Evolutionary conservation across 2,113 vertebrate genomes (phyloP), one percentile per base, ranked within the genome.

Genomic region (Garra rufa): DNA sequence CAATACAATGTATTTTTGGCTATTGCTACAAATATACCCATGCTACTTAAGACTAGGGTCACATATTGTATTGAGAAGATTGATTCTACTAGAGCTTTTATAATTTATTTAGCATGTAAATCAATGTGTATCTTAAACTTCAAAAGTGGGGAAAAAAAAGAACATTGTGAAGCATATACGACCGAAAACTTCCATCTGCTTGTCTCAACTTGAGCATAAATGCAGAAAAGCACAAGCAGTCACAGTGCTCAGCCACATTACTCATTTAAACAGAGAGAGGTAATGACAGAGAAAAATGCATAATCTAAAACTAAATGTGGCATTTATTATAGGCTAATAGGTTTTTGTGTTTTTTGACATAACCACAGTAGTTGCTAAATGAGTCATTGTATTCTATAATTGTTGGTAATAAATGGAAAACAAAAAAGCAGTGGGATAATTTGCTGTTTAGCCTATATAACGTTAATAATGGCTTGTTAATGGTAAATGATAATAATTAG

Each of bases 321-420:
- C 69, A 73, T 73, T 73, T 73, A 73, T 73, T 73, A 44, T 3
- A 73, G 69, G 41, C 69, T 73, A 73, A 73, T 44, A 73, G 69
- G 69, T 14, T 71, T 71, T 24, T 73, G n/a, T 73, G 21, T 11
- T 7, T 38, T 71, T 71, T 73, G 41, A 73, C 41, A 71, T 24
- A 13, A 15, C 41, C 41, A 44, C 9, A 73, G 11, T 24, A n/a
- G 11, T 24, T 71, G 38, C 41, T 71, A 24, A 70, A 71, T 71
- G 21, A 24, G n/a, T 71, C 69, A 71, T 71, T 24, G 38, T 44
- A 11, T 71, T 71, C 69, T 43, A 43, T 24, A 71, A 71, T 44
- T 71, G 69, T 71, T 71, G 21, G 38, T 44, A 71, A 71, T 71
- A 71, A 43, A 44, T 3, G 11, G 6, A 71, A 44, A 73, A 71